phyloP scores from a whole-genome alignment of 2,888 invertebrate species.

The Melieria omissa region DNA sequence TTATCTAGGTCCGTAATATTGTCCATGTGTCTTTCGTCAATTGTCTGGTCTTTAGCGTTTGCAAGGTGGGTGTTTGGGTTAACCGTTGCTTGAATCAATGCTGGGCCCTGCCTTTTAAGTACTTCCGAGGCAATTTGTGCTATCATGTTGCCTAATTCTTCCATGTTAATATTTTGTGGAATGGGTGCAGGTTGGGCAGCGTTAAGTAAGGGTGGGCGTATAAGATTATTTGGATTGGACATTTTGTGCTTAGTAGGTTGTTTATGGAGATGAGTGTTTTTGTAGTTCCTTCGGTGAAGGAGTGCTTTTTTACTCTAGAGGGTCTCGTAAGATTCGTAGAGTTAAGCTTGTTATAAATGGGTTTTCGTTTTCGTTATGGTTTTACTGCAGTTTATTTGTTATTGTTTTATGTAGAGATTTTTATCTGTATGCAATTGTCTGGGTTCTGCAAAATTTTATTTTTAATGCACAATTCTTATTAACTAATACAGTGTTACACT shows the following conservation, averaged over 20 bases:
- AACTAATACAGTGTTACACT: not conserved
- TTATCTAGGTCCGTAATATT: conserved; percentile 24
- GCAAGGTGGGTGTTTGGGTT: not conserved
- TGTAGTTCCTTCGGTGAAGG: not conserved
- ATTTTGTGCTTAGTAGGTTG: not conserved
- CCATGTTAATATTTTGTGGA: conserved; percentile 1
- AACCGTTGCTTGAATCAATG: conserved; percentile 2
- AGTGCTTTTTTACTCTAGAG: no score
- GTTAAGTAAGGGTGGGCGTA: not conserved
- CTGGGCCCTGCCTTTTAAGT: conserved; percentile 4
- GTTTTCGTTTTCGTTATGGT: no score
- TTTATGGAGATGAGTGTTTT: not conserved
- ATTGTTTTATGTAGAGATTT: not conserved
- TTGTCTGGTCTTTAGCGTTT: conserved; percentile 11
- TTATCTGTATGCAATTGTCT: not conserved
- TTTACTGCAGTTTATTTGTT: no score
- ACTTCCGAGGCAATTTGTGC: conserved; percentile 5
- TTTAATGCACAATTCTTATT: not conserved
- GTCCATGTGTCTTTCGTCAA: conserved; percentile 8
- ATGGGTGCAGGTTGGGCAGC: not conserved
- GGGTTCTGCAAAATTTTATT: not conserved
- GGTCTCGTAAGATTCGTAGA: no score
- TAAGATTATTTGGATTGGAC: not conserved
- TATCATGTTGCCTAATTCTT: not conserved
- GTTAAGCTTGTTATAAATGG: no score